Percentiles rank a stretch among this genome's conserved stretches.
These are phyloP conservation scores for Apis florea DNA, from an alignment of 1,140 invertebrate genomes.

Conservation along the genomic window DNA sequence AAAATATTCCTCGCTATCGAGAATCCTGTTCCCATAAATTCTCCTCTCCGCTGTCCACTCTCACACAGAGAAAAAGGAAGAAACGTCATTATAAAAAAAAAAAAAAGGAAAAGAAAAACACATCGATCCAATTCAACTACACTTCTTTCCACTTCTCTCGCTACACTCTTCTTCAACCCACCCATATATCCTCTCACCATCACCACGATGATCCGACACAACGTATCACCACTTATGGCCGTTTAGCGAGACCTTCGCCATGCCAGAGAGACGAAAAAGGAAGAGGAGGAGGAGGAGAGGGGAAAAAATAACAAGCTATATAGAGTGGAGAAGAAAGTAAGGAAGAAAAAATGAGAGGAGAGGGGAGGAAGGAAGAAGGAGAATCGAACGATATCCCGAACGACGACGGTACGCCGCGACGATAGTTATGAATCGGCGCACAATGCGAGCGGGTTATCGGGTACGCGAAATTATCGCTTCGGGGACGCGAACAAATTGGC, in stretches of 20 bases:
- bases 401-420: constrained; percentile 19
- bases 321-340: not conserved
- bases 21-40: too few species aligned
- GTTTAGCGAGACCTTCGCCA: not conserved
- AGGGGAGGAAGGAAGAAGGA: not conserved
- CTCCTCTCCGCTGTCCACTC: too few species aligned
- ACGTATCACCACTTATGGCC: constrained; percentile 2
- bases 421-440: constrained; percentile 44
- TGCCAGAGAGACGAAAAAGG: not conserved
- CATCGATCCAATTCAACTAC: not conserved
- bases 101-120: not conserved
- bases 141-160: too few species aligned
- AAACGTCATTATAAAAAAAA: not conserved
- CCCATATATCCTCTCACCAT: too few species aligned
- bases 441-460: constrained; percentile 42
- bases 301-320: not conserved
- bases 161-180: too few species aligned
- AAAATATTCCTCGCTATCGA: too few species aligned
- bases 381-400: constrained; percentile 29
- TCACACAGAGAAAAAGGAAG: too few species aligned
- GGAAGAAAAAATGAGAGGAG: too few species aligned
- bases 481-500: constrained; percentile 44
- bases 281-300: not conserved
- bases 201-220: not conserved
- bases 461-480: constrained; percentile 40